Evolutionary conservation across 2,888 invertebrate species (phyloP).

Genomic region (Oegoconia quadripuncta): DNA sequence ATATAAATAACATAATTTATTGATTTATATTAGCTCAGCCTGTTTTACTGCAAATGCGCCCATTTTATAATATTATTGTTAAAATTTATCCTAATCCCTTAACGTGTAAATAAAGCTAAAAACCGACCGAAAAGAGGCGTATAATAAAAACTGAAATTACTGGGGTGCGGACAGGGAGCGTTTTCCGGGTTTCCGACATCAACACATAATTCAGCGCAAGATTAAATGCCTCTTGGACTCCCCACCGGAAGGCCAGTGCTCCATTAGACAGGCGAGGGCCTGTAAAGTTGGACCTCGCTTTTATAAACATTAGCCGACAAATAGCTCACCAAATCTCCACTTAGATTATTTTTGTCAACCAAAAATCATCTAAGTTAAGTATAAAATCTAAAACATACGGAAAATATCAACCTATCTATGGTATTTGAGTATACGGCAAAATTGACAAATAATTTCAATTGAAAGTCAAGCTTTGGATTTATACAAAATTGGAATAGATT

Average conservation of each 20-base stretch:
- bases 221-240: constrained; percentile 73
- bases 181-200: constrained; percentile 67
- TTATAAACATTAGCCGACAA: constrained; percentile 36
- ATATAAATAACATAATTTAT: no score
- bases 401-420: neutral
- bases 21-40: no score
- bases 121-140: constrained; percentile 35
- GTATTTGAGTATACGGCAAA: no score
- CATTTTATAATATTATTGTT: no score
- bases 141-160: constrained; percentile 63
- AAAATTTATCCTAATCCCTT: neutral
- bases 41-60: no score
- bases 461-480: no score
- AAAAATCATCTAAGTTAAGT: no score
- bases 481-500: no score
- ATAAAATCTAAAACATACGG: neutral
- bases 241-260: constrained; percentile 61
- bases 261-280: constrained; percentile 57
- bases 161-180: constrained; percentile 54
- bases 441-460: no score
- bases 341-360: neutral
- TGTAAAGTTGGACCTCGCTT: constrained; percentile 43
- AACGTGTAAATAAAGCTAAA: constrained; percentile 31
- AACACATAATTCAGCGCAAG: constrained; percentile 73
- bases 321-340: constrained; percentile 6